Base-by-base conservation (phyloP, 2,888 invertebrate species). In the Stenichneumon culpator region DNA sequence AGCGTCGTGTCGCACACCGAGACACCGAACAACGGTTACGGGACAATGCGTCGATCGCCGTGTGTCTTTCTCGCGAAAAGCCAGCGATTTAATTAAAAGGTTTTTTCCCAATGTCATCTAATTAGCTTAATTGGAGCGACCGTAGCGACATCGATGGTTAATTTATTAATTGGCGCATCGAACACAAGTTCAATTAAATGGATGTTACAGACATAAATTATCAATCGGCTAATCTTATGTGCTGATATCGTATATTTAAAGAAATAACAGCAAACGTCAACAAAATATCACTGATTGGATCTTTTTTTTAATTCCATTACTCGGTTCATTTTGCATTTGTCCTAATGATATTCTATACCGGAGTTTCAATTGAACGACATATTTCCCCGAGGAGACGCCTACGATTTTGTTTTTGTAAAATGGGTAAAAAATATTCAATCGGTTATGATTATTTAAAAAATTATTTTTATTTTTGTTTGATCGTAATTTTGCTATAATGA, bases 21-120 rank as follows among this genome's bases (percentile, higher is more conserved):
- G 28, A 39, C n/a, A 28, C 57, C 47, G 78, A 32, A 36, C 50
- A 67, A 72, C 54, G 57, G 57, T 57, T 67, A 52, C 54, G 22
- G 79, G 44, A 57, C 57, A 44, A 3, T 36, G 39, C 44, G 52
- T 16, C 39, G 75, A 86, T 79, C 70, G 63, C 72, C 74, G 70
- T 82, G 52, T 54, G 65, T 75, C 69, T 39, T 73, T 68, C n/a
- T n/a, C 2, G 36, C 16, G 7, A n/a, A 25, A 73, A n/a, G 14
- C 19, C 57, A 25, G 57, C 57, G 11, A 25, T 28, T 74, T 73
- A 60, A 44, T 39, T 67, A 19, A 19, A 67, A 36, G 3, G 3
- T 39, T 67, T 67, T 39, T 16, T 39, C 11, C 11, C 39, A 3
- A 39, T 19, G 0, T 6, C 16, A 32, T 63, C 0, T n/a, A 63